These are phyloP conservation scores for Vireo altiloquus DNA, from an alignment of 2,113 vertebrate genomes.

Conservation along the genomic window DNA sequence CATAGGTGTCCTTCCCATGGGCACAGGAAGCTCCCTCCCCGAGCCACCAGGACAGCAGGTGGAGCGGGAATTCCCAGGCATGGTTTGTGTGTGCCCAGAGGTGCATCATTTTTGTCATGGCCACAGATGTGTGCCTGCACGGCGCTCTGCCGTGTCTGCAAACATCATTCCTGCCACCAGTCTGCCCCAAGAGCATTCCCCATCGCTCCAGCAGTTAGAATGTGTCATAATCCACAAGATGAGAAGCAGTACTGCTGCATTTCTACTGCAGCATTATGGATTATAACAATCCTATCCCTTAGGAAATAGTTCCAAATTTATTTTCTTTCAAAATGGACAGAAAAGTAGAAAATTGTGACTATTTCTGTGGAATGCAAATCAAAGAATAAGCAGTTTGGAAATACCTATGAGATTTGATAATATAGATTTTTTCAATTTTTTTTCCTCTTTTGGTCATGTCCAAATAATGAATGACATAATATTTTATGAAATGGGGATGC, in stretches of 20 bases:
- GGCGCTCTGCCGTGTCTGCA: rapidly evolving
- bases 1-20: rapidly evolving
- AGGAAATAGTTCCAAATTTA: neutral
- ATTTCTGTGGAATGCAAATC: neutral
- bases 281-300: neutral
- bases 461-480: neutral
- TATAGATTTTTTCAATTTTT: neutral
- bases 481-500: neutral
- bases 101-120: neutral
- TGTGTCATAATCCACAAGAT: neutral
- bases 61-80: rapidly evolving
- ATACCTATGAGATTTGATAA: neutral
- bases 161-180: rapidly evolving
- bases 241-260: neutral
- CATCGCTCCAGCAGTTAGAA: rapidly evolving
- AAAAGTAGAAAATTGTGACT: neutral
- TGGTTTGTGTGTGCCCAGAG: rapidly evolving
- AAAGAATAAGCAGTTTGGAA: neutral
- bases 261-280: neutral
- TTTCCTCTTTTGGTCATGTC: neutral
- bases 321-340: neutral
- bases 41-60: rapidly evolving
- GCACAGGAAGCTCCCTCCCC: rapidly evolving
- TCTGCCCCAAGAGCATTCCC: neutral
- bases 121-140: rapidly evolving